Conservation (phyloP, 2,888 invertebrate genomes). For the Junonia oenone region DNA sequence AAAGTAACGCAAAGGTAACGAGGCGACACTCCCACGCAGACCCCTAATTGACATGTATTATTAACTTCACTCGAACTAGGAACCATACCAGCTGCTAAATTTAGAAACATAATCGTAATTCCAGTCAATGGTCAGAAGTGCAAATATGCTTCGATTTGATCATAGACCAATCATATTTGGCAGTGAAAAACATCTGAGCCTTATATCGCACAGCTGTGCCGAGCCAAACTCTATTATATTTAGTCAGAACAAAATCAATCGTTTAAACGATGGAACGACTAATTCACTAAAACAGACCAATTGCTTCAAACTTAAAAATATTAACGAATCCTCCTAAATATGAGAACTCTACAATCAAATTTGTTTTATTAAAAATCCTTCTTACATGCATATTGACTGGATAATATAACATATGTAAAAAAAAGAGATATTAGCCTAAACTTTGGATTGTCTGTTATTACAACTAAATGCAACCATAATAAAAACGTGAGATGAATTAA, state of each 20-base stretch:
- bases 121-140: conserved; percentile 42
- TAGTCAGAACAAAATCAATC: conserved; percentile 1
- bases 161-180: conserved; percentile 31
- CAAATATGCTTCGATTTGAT: conserved; percentile 24
- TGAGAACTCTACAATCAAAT: conserved; percentile 21
- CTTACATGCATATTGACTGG: conserved; percentile 44
- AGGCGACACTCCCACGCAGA: conserved; percentile 76
- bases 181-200: conserved; percentile 4
- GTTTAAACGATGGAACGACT: conserved; percentile 5
- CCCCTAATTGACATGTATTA: conserved; percentile 79
- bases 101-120: conserved; percentile 63
- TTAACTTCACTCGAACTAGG: conserved; percentile 78
- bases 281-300: conserved; percentile 9
- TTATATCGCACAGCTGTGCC: neutral
- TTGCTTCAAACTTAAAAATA: conserved; percentile 6
- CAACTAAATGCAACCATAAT: conserved; percentile 77
- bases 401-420: conserved; percentile 47
- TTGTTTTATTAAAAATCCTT: conserved; percentile 31
- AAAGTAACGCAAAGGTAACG: conserved; percentile 37
- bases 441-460: conserved; percentile 78
- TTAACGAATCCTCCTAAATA: conserved; percentile 5
- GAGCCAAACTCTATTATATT: neutral
- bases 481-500: conserved; percentile 59
- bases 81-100: conserved; percentile 80
- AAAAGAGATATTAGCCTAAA: conserved; percentile 62